Base-by-base conservation (phyloP, 2,797 vertebrate species). In the Coreius guichenoti region DNA sequence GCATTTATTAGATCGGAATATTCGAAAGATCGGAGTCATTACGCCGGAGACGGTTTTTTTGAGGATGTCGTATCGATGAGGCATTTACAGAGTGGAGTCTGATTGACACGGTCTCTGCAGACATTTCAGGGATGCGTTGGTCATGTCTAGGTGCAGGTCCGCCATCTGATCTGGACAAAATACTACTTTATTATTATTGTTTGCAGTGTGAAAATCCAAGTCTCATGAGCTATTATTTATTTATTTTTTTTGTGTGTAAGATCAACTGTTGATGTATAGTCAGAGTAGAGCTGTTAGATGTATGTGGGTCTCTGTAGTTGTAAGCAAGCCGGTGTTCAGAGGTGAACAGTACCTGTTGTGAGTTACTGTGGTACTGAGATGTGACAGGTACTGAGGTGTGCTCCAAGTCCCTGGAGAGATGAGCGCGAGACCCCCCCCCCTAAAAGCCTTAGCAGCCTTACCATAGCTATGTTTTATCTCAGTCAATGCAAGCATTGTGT, bases 381-480 rank as follows among this genome's bases (percentile, higher is more conserved):
- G 67, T 51, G 76, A 80, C 75, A 63, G 56, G 51, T 79, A 63
- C 81, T 74, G 56, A 65, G 39, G 33, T 80, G 56, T 81, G 47
- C 78, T 75, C 21, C 2, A 0, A n/a, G 31, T 51, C 82, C 78
- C 72, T 23, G 9, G 81, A 69, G 84, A 78, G 65, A 61, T 43
- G 31, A 87, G 47, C n/a, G 11, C 3, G 61, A 81, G 67, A 89
- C 39, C 51, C 73, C 61, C 61, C n/a, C 73, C 78, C 63, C 67
- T 63, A 72, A 39, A 81, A 87, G 70, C 8, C 39, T 19, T 54
- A 81, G 65, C 75, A 75, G 77, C 72, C 72, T 83, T 90, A 88
- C 91, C 91, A 91, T 90, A 87, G 68, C 90, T 84, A 84, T 88
- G 91, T 92, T 90, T 92, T 90, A 94, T 93, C 90, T 81, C 54